These are phyloP conservation scores for Hyles lineata DNA, from an alignment of 2,888 invertebrate species.

Conservation along the genomic window DNA sequence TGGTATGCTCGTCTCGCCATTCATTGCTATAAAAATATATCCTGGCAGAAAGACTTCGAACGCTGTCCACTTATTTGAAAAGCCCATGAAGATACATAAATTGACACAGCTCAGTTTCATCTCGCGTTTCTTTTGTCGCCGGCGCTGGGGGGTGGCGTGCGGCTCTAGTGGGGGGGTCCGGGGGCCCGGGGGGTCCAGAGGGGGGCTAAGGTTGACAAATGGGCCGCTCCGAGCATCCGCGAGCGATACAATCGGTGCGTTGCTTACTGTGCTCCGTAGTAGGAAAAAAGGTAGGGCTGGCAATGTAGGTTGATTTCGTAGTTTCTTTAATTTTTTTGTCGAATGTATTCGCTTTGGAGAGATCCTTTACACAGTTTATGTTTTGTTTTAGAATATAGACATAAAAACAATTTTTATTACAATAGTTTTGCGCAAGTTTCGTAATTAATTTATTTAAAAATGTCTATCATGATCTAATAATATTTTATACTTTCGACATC, in stretches of 20 bases:
- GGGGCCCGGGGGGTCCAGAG: slow-evolving; percentile 46
- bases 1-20: too few species aligned
- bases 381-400: neutral
- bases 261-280: slow-evolving; percentile 84
- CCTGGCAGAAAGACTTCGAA: too few species aligned
- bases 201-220: slow-evolving; percentile 83
- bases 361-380: neutral
- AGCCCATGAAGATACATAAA: slow-evolving; percentile 52
- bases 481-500: too few species aligned
- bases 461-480: too few species aligned
- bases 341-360: neutral
- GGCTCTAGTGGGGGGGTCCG: slow-evolving; percentile 47
- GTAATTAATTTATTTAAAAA: too few species aligned
- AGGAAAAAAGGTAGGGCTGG: slow-evolving; percentile 86
- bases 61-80: neutral
- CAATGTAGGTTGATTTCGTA: slow-evolving; percentile 29
- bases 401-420: too few species aligned
- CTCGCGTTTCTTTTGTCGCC: slow-evolving; percentile 70
- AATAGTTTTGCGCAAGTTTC: neutral
- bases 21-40: too few species aligned
- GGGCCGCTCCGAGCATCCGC: slow-evolving; percentile 84
- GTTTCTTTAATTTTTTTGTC: neutral
- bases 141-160: slow-evolving; percentile 45
- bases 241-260: slow-evolving; percentile 85
- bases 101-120: slow-evolving; percentile 65